Base-by-base conservation (phyloP, 2,797 vertebrate genomes). In the Podargus strigoides region DNA sequence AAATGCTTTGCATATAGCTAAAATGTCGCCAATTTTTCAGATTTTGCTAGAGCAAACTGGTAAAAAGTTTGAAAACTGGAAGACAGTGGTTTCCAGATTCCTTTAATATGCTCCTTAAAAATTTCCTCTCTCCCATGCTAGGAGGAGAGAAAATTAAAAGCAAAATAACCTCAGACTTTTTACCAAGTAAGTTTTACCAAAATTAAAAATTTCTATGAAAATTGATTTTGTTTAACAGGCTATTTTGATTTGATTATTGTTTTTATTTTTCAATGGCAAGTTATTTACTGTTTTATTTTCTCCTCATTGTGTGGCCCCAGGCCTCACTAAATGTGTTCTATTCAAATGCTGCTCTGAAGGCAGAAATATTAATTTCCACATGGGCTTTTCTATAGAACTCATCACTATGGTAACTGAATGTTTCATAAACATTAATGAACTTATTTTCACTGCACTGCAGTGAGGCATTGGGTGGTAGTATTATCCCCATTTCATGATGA, bases 341-440 rank as follows among this genome's bases (percentile, higher is more conserved):
- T 97, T 96, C 96, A 97, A 92, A 66, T 82, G 55, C 93, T 67
- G 62, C 89, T 97, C 93, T 84, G 94, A 95, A 97, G 93, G 96
- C 90, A 96, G 95, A 96, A 96, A 95, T 96, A 97, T 96, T 97
- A 95, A 96, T 97, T 95, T 97, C 94, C 94, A 95, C 94, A 92
- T 95, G 96, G 87, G 93, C 82, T 96, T 96, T 95, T 96, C 95
- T 97, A 95, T 96, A 95, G 96, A 94, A 97, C 87, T 86, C 87
- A 95, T 97, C 73, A 66, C 94, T 97, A 93, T 95, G 94, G 94
- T 91, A 96, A 96, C 96, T 73, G 95, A 95, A 95, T 97, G 94
- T 95, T 96, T 96, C 94, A 97, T 92, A 96, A 97, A 97, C 95
- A 96, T 96, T 94, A 94, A 97, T 96, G 91, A 96, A 96, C 95